Evolutionary conservation across 2,797 vertebrate genomes (phyloP).

Genomic region (Onychomys leucogaster): DNA sequence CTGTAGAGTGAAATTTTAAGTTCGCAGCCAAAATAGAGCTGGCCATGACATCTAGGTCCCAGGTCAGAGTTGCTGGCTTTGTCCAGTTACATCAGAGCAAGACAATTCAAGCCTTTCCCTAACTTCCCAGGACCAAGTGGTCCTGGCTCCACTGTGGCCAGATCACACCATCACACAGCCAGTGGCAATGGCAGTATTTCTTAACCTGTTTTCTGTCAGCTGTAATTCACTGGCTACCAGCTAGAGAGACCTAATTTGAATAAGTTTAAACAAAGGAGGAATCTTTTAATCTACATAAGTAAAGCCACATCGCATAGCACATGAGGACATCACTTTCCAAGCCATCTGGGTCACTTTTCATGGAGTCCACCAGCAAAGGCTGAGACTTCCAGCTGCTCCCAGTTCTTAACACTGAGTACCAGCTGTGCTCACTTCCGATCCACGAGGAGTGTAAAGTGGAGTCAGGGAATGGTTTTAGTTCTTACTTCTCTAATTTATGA

Average conservation of each 20-base stretch:
- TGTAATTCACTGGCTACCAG: background rate
- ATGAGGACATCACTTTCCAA: background rate
- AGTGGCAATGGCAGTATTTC: background rate
- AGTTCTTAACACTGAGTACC: background rate
- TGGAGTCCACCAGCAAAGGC: background rate
- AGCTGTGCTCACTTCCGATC: background rate
- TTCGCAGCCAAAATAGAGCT: background rate
- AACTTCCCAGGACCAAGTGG: background rate
- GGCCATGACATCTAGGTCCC: background rate
- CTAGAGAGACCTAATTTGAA: background rate
- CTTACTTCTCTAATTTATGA: constrained; percentile 13
- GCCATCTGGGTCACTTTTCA: background rate
- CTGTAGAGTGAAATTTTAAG: background rate
- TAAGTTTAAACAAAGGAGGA: background rate
- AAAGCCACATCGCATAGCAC: background rate
- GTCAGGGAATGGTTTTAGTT: background rate
- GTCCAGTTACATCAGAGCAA: background rate
- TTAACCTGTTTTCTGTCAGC: background rate
- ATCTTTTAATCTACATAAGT: background rate
- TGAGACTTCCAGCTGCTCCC: background rate
- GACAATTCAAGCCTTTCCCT: background rate
- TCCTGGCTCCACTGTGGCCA: background rate
- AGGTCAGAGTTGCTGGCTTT: constrained; percentile 4
- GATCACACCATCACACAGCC: background rate
- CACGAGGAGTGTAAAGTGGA: background rate